Conservation (phyloP, 2,888 invertebrate genomes). For the Cerastoderma edule region DNA sequence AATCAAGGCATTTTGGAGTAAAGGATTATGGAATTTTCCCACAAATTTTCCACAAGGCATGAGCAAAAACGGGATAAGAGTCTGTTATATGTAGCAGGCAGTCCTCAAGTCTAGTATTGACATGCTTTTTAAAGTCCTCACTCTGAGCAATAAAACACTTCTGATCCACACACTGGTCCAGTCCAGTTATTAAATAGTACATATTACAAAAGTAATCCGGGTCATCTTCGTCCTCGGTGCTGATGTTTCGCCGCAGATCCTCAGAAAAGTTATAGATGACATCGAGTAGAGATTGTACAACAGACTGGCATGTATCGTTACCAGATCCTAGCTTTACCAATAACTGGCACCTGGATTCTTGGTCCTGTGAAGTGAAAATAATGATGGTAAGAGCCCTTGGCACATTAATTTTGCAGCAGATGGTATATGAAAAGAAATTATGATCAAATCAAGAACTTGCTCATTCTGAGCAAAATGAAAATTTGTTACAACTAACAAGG, state of each 20-base stretch:
- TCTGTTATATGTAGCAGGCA: constrained; percentile 51
- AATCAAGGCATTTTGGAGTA: too few species aligned
- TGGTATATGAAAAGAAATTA: too few species aligned
- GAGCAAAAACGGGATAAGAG: constrained; percentile 54
- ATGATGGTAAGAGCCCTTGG: background rate
- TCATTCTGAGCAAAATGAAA: too few species aligned
- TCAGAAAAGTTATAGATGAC: constrained; percentile 11
- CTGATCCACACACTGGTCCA: constrained; percentile 21
- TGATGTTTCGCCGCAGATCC: background rate
- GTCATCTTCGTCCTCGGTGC: constrained; percentile 1
- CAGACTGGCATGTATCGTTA: background rate
- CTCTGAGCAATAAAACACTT: background rate
- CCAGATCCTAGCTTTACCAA: constrained; percentile 11
- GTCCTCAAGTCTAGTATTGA: constrained; percentile 38
- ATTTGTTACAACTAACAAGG: too few species aligned
- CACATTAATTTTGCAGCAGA: too few species aligned
- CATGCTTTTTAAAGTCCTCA: constrained; percentile 10
- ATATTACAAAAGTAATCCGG: constrained; percentile 37
- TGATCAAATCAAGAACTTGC: too few species aligned
- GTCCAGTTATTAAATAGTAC: constrained; percentile 38
- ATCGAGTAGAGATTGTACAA: background rate
- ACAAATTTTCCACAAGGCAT: constrained; percentile 55
- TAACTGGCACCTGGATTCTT: background rate
- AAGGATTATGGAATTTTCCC: too few species aligned
- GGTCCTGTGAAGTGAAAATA: constrained; percentile 1